A percentile compares a stretch with the other conserved stretches of the same genome.
These are phyloP conservation scores for Sialia sialis DNA, from an alignment of 2,113 vertebrate species.

Conservation along the genomic window DNA sequence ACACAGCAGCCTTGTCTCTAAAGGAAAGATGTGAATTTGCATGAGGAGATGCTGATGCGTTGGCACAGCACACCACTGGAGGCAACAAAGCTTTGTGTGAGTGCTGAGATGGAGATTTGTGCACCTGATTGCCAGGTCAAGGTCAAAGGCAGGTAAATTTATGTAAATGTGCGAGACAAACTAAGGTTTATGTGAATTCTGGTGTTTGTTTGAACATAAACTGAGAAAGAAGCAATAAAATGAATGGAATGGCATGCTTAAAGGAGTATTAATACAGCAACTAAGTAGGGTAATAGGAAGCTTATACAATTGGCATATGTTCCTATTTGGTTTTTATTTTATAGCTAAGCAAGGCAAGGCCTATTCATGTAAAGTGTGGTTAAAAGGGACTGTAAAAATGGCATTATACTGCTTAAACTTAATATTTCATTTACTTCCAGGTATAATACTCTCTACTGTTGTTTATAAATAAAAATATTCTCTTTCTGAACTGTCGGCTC, in stretches of 20 bases:
- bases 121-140: background rate
- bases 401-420: background rate
- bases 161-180: background rate
- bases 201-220: background rate
- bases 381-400: background rate
- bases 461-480: background rate
- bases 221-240: background rate
- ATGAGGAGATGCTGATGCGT: background rate
- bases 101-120: background rate
- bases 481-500: background rate
- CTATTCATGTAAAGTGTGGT: background rate
- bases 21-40: background rate
- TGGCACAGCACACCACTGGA: background rate
- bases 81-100: accelerated
- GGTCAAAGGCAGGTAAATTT: background rate
- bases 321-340: background rate
- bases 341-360: background rate
- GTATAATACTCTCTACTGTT: background rate
- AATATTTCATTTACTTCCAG: background rate
- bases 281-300: background rate
- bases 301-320: background rate
- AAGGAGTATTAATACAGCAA: background rate
- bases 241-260: background rate
- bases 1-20: background rate
- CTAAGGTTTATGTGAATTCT: background rate